Evolutionary conservation across 2,888 invertebrate species (phyloP).

Genomic region (Conomelus anceps): DNA sequence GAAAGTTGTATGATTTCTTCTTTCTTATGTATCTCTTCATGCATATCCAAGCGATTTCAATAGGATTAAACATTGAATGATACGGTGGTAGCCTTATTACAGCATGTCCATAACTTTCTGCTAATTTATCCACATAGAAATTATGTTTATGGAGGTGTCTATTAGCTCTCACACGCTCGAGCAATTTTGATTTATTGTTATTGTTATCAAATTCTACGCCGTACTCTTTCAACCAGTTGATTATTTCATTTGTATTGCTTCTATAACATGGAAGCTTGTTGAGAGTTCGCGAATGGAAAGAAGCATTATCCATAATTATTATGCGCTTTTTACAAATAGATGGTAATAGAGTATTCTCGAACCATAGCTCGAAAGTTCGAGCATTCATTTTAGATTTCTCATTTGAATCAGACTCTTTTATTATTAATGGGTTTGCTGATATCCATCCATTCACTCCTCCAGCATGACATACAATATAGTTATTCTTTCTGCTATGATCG

Average conservation of each 20-base stretch:
- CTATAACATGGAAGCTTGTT: neutral
- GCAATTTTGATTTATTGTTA: neutral
- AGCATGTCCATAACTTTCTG: neutral
- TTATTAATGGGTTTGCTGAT: conserved; percentile 6
- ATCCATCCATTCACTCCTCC: conserved; percentile 16
- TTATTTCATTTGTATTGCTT: neutral
- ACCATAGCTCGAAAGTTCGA: conserved; percentile 8
- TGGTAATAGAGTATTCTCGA: neutral
- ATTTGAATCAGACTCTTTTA: neutral
- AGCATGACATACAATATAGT: conserved; percentile 17
- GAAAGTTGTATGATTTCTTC: neutral
- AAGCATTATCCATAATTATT: conserved; percentile 14
- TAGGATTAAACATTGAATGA: neutral
- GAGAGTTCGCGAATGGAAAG: conserved; percentile 3
- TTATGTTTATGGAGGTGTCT: neutral
- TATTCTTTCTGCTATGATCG: neutral
- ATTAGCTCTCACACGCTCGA: neutral
- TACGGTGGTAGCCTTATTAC: neutral
- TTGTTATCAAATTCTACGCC: neutral
- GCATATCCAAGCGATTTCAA: neutral
- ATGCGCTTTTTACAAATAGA: neutral
- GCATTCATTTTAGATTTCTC: neutral
- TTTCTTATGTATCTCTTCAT: neutral
- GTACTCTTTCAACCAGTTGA: neutral
- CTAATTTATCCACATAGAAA: neutral